These are phyloP conservation scores for Hippopotamus amphibius DNA, from an alignment of 2,113 vertebrate species.

Conservation along the genomic window DNA sequence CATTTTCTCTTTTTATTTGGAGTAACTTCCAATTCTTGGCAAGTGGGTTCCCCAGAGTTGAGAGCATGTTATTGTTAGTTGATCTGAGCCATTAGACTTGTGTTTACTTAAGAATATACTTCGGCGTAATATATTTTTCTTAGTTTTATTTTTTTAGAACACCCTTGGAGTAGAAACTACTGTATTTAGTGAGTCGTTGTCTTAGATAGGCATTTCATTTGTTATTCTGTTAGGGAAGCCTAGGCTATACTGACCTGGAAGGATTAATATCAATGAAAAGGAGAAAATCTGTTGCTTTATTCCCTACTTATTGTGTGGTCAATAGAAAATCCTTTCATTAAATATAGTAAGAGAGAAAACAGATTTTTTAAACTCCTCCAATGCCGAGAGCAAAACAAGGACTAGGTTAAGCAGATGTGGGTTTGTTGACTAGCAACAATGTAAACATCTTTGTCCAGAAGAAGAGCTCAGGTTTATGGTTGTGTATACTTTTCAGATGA, in stretches of 20 bases:
- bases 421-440: constrained; percentile 61
- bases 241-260: constrained; percentile 49
- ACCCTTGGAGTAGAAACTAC: not conserved
- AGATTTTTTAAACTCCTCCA: constrained; percentile 40
- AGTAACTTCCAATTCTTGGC: not conserved
- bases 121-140: constrained; percentile 21
- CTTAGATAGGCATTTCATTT: constrained; percentile 44
- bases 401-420: constrained; percentile 7
- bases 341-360: constrained; percentile 45
- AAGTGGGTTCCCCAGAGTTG: not conserved
- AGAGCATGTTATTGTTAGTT: not conserved
- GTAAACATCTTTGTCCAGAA: constrained; percentile 51
- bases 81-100: not conserved
- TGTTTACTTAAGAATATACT: constrained; percentile 7
- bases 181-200: constrained; percentile 55
- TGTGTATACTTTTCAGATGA: constrained; percentile 35
- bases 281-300: constrained; percentile 6
- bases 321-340: constrained; percentile 30
- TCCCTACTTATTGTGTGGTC: constrained; percentile 17
- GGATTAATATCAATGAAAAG: constrained; percentile 40
- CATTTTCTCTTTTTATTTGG: constrained; percentile 3
- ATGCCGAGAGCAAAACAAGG: constrained; percentile 20
- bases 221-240: not conserved
- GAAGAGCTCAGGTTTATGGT: constrained; percentile 26
- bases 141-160: constrained; percentile 12